Base-by-base conservation (phyloP, 2,113 vertebrate species). In the Ictalurus punctatus region DNA sequence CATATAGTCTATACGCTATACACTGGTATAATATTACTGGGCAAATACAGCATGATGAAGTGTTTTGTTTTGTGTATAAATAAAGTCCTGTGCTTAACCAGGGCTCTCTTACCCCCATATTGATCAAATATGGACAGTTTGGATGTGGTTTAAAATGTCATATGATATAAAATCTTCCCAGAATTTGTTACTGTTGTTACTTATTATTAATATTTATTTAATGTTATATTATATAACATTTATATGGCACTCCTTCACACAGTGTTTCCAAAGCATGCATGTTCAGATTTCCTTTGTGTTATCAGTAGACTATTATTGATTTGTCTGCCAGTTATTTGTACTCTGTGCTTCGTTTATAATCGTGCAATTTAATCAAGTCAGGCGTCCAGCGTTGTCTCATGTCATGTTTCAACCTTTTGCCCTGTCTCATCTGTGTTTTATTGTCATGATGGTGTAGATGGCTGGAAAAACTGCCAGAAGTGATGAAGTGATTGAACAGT, bases 361-460 rank as follows among this genome's bases (percentile, higher is more conserved):
- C 34, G n/a, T 12, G 27, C 13, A 27, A 44, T 37, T 76, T 71
- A 12, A 9, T 34, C n/a, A 40, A 9, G 73, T 44, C 71, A 40
- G 37, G 40, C 4, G 5, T 19, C 34, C 9, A 8, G 40, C 8
- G 9, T 34, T 25, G 17, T 83, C 2, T 30, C 30, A 13, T 37
- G 30, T 69, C 67, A 19, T 76, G 52, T 59, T 74, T 25, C 10
- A 52, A 54, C 1, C n/a, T 23, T 83, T 25, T 61, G 44, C 58
- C 13, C 27, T 73, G 7, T 37, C 37, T 89, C 90, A 87, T 71
- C 92, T 91, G 92, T 92, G 87, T 89, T 67, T 94, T 90, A 87
- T 91, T 91, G 91, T 91, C 92, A 90, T 90, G 91, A 93, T 92
- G 92, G 92, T 94, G 63, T 92, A 94, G 93, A 95, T 94, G 94